Evolutionary conservation across 2,888 invertebrate species (phyloP), one percentile per base, ranked within the genome.

Genomic region (Cenopis cana): DNA sequence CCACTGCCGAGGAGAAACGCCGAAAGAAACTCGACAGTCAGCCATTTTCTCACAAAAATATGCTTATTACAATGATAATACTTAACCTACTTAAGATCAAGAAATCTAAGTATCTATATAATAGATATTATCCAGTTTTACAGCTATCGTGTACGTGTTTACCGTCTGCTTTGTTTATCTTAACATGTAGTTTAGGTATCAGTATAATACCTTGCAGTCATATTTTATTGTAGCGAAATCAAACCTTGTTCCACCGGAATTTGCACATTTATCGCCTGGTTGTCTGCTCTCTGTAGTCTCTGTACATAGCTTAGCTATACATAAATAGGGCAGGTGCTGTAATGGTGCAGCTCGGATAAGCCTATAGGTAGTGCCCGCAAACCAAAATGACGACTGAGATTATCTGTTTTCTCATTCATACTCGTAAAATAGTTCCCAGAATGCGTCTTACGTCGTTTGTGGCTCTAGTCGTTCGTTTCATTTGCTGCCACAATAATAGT

Each of bases 51-150:
- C n/a, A n/a, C n/a, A n/a, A n/a, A n/a, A n/a, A n/a, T n/a, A n/a
- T n/a, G n/a, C n/a, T n/a, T n/a, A n/a, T n/a, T n/a, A n/a, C n/a
- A n/a, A n/a, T n/a, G n/a, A n/a, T n/a, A n/a, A n/a, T n/a, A n/a
- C n/a, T n/a, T n/a, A n/a, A n/a, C n/a, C n/a, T n/a, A n/a, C n/a
- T n/a, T n/a, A n/a, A n/a, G n/a, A n/a, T n/a, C n/a, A n/a, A n/a
- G n/a, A n/a, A n/a, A n/a, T n/a, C 6, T 24, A 24, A 24, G 24
- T 8, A 57, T n/a, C n/a, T n/a, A n/a, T n/a, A n/a, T n/a, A n/a
- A n/a, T n/a, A n/a, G n/a, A n/a, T 50, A 64, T 69, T 69, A n/a
- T 57, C 20, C 64, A 69, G 57, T 64, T 64, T 69, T 64, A 36
- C 46, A 12, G 10, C 38, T 68, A 59, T 64, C 38, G 38, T 57